Evolutionary conservation across 2,888 invertebrate species (phyloP).

Genomic region (Protophormia terraenovae): DNA sequence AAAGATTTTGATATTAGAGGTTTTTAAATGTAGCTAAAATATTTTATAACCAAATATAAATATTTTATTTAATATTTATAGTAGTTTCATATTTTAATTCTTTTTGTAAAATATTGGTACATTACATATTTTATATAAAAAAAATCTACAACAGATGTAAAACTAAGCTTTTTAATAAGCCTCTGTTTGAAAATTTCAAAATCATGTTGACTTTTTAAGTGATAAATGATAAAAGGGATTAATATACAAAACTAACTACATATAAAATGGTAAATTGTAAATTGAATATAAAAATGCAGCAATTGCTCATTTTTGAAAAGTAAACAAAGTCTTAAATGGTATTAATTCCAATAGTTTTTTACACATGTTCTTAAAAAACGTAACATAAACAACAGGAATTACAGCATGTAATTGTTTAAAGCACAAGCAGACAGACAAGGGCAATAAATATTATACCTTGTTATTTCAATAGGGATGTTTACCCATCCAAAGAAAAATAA

Average conservation of each 20-base stretch:
- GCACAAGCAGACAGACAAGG: not conserved
- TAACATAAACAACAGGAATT: slow-evolving; percentile 59
- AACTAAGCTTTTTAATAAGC: slow-evolving; percentile 1
- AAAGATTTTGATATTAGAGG: too few species aligned
- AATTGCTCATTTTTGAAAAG: slow-evolving; percentile 71
- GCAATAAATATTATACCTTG: not conserved
- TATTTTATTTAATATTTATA: too few species aligned
- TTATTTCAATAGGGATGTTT: slow-evolving; percentile 51
- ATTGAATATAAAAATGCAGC: slow-evolving; percentile 47
- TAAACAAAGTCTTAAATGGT: slow-evolving; percentile 79
- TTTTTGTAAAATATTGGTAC: too few species aligned
- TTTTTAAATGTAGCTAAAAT: too few species aligned
- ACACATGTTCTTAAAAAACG: slow-evolving; percentile 79
- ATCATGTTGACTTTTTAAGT: slow-evolving; percentile 51
- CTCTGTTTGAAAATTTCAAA: not conserved
- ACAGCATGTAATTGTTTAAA: slow-evolving; percentile 76
- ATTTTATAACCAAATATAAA: too few species aligned
- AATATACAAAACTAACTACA: slow-evolving; percentile 65
- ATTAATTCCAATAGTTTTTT: slow-evolving; percentile 78
- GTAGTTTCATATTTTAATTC: not conserved
- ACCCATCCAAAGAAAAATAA: not conserved
- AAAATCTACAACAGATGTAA: slow-evolving; percentile 54
- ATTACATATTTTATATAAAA: not conserved
- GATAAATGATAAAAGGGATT: slow-evolving; percentile 72
- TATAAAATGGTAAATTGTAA: slow-evolving; percentile 7